These are phyloP conservation scores for Pandemis corylana DNA, from an alignment of 2,888 invertebrate species.

Conservation along the genomic window DNA sequence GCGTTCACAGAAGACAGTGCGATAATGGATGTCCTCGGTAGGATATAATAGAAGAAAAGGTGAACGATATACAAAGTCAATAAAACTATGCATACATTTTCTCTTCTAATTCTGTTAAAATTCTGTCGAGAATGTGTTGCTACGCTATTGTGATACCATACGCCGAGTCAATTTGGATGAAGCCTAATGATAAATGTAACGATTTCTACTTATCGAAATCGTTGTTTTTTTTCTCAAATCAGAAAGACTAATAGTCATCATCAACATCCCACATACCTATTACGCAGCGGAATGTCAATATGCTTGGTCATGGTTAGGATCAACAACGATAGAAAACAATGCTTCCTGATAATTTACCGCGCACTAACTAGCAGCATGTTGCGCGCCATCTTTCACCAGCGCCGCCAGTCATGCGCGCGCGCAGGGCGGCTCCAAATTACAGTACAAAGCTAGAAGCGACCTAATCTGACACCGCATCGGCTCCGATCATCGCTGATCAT, in stretches of 20 bases:
- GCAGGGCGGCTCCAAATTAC: conserved; percentile 79
- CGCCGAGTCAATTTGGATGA: neutral
- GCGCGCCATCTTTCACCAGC: conserved; percentile 62
- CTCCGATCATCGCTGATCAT: conserved; percentile 81
- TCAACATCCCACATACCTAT: conserved; percentile 10
- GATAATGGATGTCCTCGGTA: too few species aligned
- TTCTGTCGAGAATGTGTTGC: too few species aligned
- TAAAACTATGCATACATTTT: too few species aligned
- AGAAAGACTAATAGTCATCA: conserved; percentile 3
- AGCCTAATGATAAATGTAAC: neutral
- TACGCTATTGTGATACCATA: too few species aligned
- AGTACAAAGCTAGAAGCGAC: conserved; percentile 79
- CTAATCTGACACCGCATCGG: conserved; percentile 81
- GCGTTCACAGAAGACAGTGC: too few species aligned
- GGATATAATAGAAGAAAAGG: too few species aligned
- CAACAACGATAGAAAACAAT: conserved; percentile 66
- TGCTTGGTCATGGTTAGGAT: conserved; percentile 41
- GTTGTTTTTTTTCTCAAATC: neutral
- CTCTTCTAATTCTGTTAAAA: too few species aligned
- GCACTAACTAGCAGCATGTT: conserved; percentile 64
- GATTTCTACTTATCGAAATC: neutral
- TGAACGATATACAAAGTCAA: too few species aligned
- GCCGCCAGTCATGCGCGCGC: conserved; percentile 73
- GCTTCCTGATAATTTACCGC: conserved; percentile 67
- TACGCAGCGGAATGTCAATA: conserved; percentile 15